Conservation (phyloP, 2,797 vertebrate genomes). For the Melopsittacus undulatus region DNA sequence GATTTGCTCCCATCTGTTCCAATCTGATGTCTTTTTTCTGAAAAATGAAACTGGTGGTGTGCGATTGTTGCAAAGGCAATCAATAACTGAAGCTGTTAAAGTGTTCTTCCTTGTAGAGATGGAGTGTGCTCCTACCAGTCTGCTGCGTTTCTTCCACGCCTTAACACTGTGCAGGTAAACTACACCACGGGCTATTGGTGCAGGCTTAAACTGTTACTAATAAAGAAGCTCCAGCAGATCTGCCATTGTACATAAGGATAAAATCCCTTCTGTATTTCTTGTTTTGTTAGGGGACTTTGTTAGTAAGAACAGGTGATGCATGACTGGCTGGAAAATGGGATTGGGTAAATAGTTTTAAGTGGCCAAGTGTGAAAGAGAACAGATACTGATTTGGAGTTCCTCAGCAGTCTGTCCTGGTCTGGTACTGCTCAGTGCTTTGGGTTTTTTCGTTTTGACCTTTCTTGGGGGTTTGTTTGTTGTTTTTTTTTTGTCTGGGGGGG, state of each 20-base stretch:
- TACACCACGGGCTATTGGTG: background rate
- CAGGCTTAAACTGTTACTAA: background rate
- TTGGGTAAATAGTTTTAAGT: background rate
- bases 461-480: background rate
- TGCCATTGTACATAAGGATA: background rate
- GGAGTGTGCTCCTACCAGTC: background rate
- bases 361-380: background rate
- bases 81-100: conserved; percentile 30
- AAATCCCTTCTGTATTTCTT: background rate
- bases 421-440: background rate
- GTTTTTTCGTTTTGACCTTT: background rate
- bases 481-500: no score
- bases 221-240: background rate
- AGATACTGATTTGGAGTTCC: background rate
- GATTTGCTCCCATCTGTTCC: conserved; percentile 58
- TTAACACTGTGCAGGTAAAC: background rate
- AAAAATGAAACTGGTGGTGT: conserved; percentile 29
- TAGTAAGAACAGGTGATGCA: background rate
- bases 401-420: background rate
- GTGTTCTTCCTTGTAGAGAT: background rate
- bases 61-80: conserved; percentile 38
- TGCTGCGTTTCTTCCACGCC: background rate
- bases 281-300: background rate
- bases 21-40: background rate
- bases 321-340: background rate